Percentiles rank a stretch among this genome's conserved stretches.
Evolutionary conservation across 1,140 invertebrate genomes (phyloP).

Genomic region (Portunus trituberculatus): DNA sequence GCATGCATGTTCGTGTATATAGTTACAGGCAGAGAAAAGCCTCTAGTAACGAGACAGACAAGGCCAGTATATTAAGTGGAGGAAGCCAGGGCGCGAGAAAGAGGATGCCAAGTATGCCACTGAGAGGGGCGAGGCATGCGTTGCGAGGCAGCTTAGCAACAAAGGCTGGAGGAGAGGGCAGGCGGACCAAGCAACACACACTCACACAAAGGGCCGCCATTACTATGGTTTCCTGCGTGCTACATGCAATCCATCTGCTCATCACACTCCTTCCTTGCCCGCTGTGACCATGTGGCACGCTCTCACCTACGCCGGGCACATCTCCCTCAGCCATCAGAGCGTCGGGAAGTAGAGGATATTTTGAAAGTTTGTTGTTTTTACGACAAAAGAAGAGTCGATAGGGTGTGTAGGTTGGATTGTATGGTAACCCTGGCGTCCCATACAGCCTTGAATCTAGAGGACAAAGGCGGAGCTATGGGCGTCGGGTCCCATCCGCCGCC

Average conservation of each 20-base stretch:
- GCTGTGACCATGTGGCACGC: background rate
- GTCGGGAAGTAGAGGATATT: background rate
- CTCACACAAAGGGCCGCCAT: background rate
- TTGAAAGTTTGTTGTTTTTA: background rate
- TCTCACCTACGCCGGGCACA: background rate
- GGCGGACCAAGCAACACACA: slow-evolving; percentile 29
- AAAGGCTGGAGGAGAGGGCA: slow-evolving; percentile 16
- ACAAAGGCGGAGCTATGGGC: slow-evolving; percentile 47
- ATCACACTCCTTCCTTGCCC: background rate
- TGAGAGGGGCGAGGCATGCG: background rate
- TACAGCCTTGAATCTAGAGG: slow-evolving; percentile 49
- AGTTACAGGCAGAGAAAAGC: background rate
- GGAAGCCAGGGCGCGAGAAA: background rate
- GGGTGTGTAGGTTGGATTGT: background rate
- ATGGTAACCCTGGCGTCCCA: slow-evolving; percentile 42
- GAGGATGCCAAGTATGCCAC: slow-evolving; percentile 30
- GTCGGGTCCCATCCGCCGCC: background rate
- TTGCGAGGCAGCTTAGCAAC: slow-evolving; percentile 60
- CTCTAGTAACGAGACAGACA: background rate
- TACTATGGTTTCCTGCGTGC: background rate
- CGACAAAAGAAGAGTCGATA: background rate
- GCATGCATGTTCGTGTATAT: slow-evolving; percentile 28
- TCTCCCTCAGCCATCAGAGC: background rate
- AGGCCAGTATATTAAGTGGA: background rate
- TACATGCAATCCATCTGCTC: background rate